These are phyloP conservation scores for Oceanites oceanicus DNA, from an alignment of 2,113 vertebrate species.

Conservation along the genomic window DNA sequence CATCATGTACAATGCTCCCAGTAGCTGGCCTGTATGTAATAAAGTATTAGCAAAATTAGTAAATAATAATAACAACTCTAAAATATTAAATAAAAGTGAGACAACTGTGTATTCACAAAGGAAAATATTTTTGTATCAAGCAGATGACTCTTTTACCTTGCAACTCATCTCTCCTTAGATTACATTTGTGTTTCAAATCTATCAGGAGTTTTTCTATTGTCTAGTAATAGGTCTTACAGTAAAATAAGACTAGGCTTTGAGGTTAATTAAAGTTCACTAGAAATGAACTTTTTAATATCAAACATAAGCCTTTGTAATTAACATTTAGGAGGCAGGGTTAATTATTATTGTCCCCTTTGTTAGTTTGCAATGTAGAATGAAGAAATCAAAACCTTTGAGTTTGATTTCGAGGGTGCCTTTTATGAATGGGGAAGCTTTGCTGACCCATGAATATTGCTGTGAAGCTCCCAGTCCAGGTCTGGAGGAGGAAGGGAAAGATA, in stretches of 20 bases:
- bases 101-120: not conserved
- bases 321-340: constrained; percentile 5
- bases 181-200: not conserved
- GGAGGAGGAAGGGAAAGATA: not conserved
- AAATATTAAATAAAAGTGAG: not conserved
- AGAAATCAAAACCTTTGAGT: not conserved
- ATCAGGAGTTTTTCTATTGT: not conserved
- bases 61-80: not conserved
- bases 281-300: not conserved
- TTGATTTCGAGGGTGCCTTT: not conserved
- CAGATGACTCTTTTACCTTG: not conserved
- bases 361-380: not conserved
- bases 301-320: constrained; percentile 12
- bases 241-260: not conserved
- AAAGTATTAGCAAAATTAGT: not conserved
- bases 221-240: not conserved
- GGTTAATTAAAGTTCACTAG: constrained; percentile 50
- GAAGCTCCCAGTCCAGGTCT: not conserved
- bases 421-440: not conserved
- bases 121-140: not conserved
- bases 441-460: not conserved
- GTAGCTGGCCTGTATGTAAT: not conserved
- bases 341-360: constrained; percentile 13
- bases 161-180: not conserved
- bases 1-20: not conserved